Conservation (phyloP, 2,113 vertebrate species). For the Atlantisia rogersi region DNA sequence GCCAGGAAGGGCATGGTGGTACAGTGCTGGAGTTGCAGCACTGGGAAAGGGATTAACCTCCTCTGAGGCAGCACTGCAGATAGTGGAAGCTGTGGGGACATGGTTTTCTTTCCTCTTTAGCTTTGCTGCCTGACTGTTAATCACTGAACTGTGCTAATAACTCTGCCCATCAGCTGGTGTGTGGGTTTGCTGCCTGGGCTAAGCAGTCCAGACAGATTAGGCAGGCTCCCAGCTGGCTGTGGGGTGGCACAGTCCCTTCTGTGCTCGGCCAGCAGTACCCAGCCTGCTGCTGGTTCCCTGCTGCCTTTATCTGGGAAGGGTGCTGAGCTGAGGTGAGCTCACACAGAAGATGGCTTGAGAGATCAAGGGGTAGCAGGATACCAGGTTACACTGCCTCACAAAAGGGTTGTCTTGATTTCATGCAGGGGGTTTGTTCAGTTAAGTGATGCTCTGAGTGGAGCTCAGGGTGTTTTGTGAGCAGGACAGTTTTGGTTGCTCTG, state of each 20-base stretch:
- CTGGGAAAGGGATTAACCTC: too few relatives aligned
- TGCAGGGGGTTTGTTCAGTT: neutral
- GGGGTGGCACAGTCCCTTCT: neutral
- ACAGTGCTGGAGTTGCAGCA: neutral
- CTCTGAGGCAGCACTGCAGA: too few relatives aligned
- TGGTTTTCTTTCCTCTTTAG: neutral
- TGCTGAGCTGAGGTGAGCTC: neutral
- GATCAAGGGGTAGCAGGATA: neutral
- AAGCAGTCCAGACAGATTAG: neutral
- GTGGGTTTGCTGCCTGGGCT: neutral
- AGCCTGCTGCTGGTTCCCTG: fast-evolving
- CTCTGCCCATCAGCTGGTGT: neutral
- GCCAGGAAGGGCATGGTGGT: neutral
- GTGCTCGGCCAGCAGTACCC: neutral
- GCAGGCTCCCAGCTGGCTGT: neutral
- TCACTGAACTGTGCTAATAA: neutral
- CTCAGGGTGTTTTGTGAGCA: neutral
- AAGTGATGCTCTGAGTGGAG: neutral
- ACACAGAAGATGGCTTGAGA: neutral
- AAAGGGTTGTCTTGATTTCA: neutral
- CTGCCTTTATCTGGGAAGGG: neutral
- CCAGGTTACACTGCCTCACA: neutral
- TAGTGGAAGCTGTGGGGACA: neutral
- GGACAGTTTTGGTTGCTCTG: neutral
- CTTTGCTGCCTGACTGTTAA: neutral